These are phyloP conservation scores for Acanthiza pusilla DNA, from an alignment of 2,797 vertebrate genomes.

Conservation along the genomic window DNA sequence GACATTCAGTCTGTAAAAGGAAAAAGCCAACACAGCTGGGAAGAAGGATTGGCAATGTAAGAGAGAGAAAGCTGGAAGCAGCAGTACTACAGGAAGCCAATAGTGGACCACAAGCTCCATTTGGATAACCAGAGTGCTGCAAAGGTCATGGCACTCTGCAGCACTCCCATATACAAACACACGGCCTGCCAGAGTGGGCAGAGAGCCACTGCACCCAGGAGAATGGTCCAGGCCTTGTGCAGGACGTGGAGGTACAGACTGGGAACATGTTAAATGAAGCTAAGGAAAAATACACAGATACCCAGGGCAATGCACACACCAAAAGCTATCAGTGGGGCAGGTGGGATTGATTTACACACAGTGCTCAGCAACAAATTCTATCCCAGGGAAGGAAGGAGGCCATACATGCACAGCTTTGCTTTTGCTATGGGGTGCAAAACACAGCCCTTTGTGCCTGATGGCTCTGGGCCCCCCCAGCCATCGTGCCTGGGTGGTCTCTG, in stretches of 20 bases:
- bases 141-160: conserved; percentile 27
- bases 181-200: background rate
- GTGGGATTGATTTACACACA: background rate
- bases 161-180: conserved; percentile 16
- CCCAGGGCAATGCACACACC: background rate
- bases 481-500: background rate
- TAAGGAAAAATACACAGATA: background rate
- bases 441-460: background rate
- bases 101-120: conserved; percentile 1
- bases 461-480: background rate
- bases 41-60: background rate
- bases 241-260: background rate
- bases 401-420: background rate
- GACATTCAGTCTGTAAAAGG: background rate
- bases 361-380: background rate
- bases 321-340: background rate
- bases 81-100: background rate
- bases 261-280: background rate
- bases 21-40: conserved; percentile 8
- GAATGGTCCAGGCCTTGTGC: background rate
- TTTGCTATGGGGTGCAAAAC: background rate
- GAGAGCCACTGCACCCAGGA: background rate
- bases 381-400: background rate
- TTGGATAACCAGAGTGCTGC: background rate
- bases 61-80: conserved; percentile 26